Evolutionary conservation across 2,888 invertebrate genomes (phyloP).

Genomic region (Drosophila emarginata): DNA sequence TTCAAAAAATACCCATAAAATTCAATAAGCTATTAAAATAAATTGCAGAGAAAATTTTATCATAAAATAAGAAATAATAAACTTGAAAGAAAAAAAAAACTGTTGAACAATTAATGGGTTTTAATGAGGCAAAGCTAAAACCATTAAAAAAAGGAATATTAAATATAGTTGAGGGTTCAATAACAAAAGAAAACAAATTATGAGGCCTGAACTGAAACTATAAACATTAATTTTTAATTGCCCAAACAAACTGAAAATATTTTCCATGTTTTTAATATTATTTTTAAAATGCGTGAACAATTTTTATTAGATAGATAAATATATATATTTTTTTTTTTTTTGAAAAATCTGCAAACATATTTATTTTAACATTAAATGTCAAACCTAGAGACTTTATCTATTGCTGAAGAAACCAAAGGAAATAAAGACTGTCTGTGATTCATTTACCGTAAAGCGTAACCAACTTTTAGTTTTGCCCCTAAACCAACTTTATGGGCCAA

Average conservation of each 20-base stretch:
- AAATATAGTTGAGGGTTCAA: not conserved
- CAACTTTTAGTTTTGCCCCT: slow-evolving; percentile 34
- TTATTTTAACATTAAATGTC: too few species aligned
- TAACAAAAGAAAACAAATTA: not conserved
- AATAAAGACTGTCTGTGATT: slow-evolving; percentile 28
- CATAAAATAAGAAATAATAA: slow-evolving; percentile 31
- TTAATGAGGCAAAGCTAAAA: not conserved
- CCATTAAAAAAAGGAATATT: not conserved
- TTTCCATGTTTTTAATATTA: too few species aligned
- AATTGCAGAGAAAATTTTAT: slow-evolving; percentile 27
- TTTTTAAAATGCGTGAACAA: too few species aligned
- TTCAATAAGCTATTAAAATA: slow-evolving; percentile 28
- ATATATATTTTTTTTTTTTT: too few species aligned
- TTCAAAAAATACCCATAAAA: slow-evolving; percentile 20
- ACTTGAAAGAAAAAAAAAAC: slow-evolving; percentile 15
- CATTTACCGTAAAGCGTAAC: slow-evolving; percentile 22
- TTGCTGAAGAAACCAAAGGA: too few species aligned
- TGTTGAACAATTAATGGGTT: not conserved
- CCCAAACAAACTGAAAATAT: not conserved
- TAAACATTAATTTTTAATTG: not conserved
- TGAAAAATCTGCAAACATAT: too few species aligned
- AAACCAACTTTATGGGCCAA: slow-evolving; percentile 55
- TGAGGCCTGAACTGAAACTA: not conserved
- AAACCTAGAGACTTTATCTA: slow-evolving; percentile 13
- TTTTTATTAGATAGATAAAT: too few species aligned